Conservation (phyloP, 2,888 invertebrate genomes). For the Digitonthophagus gazella region DNA sequence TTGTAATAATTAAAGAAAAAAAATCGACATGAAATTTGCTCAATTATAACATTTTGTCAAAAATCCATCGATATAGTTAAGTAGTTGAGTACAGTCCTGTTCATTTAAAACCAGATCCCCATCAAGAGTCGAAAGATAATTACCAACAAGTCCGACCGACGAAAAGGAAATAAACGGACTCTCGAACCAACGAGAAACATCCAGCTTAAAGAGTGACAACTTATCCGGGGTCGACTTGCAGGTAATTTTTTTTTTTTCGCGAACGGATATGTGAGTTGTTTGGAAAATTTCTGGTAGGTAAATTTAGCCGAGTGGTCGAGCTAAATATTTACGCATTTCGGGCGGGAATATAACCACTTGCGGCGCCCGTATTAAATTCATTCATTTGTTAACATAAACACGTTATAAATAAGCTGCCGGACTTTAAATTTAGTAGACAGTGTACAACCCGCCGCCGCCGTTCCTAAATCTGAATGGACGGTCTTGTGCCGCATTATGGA, state of each 20-base stretch:
- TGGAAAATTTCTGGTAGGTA: neutral
- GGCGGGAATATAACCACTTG: neutral
- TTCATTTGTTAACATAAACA: conserved; percentile 13
- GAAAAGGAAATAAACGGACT: neutral
- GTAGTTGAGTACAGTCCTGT: neutral
- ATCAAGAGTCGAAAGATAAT: neutral
- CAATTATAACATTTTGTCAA: no score
- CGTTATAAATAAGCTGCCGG: neutral
- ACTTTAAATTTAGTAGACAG: neutral
- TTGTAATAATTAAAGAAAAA: no score
- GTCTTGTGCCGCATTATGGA: neutral
- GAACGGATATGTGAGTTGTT: neutral
- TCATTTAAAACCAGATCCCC: neutral
- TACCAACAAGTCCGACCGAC: neutral
- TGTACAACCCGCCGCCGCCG: no score
- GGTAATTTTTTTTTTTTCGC: neutral
- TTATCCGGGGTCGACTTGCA: no score
- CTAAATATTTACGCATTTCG: neutral
- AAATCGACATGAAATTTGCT: no score
- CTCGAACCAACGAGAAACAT: neutral
- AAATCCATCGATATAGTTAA: no score
- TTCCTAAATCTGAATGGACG: neutral
- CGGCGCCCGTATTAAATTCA: conserved; percentile 6
- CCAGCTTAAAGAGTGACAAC: neutral
- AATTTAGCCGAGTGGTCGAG: neutral